These are phyloP conservation scores for Syngnathus typhle DNA, from an alignment of 2,113 vertebrate species.

Conservation along the genomic window DNA sequence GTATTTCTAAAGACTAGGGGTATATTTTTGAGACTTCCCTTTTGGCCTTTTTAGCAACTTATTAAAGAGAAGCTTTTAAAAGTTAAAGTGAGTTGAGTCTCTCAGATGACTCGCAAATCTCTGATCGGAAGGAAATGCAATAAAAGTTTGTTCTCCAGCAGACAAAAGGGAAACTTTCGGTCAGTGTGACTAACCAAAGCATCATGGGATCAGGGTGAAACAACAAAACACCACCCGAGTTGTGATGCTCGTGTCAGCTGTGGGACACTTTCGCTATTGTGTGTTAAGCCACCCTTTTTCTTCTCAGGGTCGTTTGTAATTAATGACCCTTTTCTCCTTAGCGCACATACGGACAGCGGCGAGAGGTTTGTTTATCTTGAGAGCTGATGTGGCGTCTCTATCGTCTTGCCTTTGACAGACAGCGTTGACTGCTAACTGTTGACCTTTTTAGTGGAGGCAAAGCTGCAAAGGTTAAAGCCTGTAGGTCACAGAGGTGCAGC, in stretches of 20 bases:
- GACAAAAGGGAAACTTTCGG: constrained; percentile 35
- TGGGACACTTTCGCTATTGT: constrained; percentile 24
- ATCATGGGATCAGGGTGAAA: constrained; percentile 18
- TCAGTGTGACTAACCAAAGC: constrained; percentile 37
- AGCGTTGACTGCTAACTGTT: constrained; percentile 35
- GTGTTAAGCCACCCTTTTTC: constrained; percentile 1
- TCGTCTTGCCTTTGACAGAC: constrained; percentile 43
- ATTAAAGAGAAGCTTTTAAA: not conserved
- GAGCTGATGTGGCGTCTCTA: constrained; percentile 20
- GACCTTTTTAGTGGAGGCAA: constrained; percentile 54
- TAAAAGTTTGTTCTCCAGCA: constrained; percentile 18
- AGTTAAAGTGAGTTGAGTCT: not conserved
- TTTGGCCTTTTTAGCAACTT: not conserved
- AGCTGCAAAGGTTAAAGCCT: constrained; percentile 32
- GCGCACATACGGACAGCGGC: not conserved
- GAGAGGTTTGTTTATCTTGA: constrained; percentile 33
- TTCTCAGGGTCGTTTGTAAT: constrained; percentile 16
- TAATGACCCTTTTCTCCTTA: constrained; percentile 35
- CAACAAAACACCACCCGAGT: constrained; percentile 12
- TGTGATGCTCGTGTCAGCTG: constrained; percentile 15
- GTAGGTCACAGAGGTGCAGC: constrained; percentile 31
- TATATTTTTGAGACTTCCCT: not conserved
- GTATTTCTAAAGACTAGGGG: constrained; percentile 2
- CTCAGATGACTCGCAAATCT: constrained; percentile 30
- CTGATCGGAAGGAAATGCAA: constrained; percentile 23